A percentile compares a stretch with the other conserved stretches of the same genome.
These are phyloP conservation scores for Mesopsocus fuscifrons DNA, from an alignment of 2,888 invertebrate genomes.

Conservation along the genomic window DNA sequence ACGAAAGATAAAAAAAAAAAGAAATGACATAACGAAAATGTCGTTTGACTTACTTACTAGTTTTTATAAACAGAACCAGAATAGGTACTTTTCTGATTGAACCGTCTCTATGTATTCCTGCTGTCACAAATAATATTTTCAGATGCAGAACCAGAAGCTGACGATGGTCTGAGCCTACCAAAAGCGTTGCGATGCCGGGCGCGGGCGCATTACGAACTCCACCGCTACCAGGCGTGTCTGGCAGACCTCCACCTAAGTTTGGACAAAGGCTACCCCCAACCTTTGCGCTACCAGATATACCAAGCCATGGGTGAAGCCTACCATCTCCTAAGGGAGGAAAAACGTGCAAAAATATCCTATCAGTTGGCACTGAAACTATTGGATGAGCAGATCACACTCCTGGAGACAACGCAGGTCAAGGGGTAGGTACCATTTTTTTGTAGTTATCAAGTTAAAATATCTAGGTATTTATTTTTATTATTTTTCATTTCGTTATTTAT, in stretches of 20 bases:
- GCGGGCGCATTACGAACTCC: slow-evolving; percentile 35
- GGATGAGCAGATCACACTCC: slow-evolving; percentile 20
- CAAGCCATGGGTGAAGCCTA: slow-evolving; percentile 51
- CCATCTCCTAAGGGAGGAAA: slow-evolving; percentile 35
- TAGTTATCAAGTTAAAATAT: neutral
- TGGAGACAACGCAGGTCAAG: slow-evolving; percentile 4
- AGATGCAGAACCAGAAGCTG: slow-evolving; percentile 26
- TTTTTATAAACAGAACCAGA: too few species aligned
- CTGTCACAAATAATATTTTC: slow-evolving; percentile 9
- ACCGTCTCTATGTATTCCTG: too few species aligned
- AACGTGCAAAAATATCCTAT: slow-evolving; percentile 43
- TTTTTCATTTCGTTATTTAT: neutral
- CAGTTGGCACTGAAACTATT: slow-evolving; percentile 40
- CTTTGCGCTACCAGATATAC: slow-evolving; percentile 23
- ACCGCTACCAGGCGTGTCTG: slow-evolving; percentile 38
- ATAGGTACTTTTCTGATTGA: too few species aligned
- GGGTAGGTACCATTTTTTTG: slow-evolving; percentile 4
- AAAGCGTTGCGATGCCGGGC: slow-evolving; percentile 47
- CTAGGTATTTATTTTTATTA: neutral
- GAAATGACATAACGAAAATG: too few species aligned
- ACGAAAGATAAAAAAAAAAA: too few species aligned
- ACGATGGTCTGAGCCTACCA: slow-evolving; percentile 41
- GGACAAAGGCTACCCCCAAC: slow-evolving; percentile 17
- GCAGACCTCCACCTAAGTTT: slow-evolving; percentile 44
- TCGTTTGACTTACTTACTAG: too few species aligned